A percentile compares a stretch with the other conserved stretches of the same genome.
Evolutionary conservation across 2,888 invertebrate genomes (phyloP).

Genomic region (Abrostola triplasia): DNA sequence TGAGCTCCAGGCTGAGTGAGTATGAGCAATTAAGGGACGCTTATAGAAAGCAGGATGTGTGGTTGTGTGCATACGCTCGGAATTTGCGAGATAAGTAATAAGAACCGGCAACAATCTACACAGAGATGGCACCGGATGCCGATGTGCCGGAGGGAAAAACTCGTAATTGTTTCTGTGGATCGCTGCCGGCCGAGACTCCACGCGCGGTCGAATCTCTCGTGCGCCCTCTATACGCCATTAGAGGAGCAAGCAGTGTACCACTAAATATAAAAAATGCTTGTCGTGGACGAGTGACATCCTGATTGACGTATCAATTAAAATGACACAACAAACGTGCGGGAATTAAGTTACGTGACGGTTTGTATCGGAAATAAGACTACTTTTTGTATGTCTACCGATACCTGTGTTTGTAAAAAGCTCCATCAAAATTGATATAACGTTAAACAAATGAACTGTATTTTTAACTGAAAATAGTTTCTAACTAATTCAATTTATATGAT

Average conservation of each 20-base stretch:
- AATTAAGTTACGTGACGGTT: conserved; percentile 11
- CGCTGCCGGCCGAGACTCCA: conserved; percentile 47
- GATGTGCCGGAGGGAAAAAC: conserved; percentile 72
- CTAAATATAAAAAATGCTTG: conserved; percentile 34
- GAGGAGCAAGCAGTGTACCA: conserved; percentile 58
- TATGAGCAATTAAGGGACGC: conserved; percentile 37
- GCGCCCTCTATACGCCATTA: conserved; percentile 54
- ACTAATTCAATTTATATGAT: conserved; percentile 26
- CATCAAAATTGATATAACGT: conserved; percentile 11
- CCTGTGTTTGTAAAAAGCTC: conserved; percentile 9
- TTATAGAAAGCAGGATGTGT: conserved; percentile 55
- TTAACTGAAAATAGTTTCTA: neutral
- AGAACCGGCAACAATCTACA: conserved; percentile 56
- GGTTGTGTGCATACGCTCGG: conserved; percentile 45
- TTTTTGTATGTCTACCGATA: conserved; percentile 19
- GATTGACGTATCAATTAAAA: conserved; percentile 52
- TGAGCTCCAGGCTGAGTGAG: conserved; percentile 6
- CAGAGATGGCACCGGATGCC: conserved; percentile 72
- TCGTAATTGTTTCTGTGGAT: conserved; percentile 78
- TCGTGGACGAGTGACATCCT: conserved; percentile 41
- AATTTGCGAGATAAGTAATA: conserved; percentile 53
- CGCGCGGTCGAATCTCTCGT: conserved; percentile 23
- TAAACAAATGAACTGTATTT: conserved; percentile 8
- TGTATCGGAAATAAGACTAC: conserved; percentile 27
- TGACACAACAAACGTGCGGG: conserved; percentile 26